Percentiles rank a stretch among this genome's conserved stretches.
Evolutionary conservation across 2,113 vertebrate species (phyloP).

Genomic region (Pygathrix nemaeus): DNA sequence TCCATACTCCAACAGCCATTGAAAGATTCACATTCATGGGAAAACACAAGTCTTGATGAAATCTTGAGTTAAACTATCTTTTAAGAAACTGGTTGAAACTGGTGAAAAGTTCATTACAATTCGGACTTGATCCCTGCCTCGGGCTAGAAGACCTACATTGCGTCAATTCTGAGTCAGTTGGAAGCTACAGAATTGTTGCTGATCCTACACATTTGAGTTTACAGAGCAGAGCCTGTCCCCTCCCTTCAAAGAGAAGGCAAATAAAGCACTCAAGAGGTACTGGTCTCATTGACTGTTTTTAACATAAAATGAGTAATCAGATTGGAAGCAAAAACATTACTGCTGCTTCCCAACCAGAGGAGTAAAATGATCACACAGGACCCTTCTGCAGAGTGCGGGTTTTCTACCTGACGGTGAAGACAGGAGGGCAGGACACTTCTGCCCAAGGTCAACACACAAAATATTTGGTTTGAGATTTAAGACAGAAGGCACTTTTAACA

Average conservation of each 20-base stretch:
- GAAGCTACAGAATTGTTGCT: constrained; percentile 27
- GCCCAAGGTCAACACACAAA: constrained; percentile 83
- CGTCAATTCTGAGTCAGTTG: constrained; percentile 42
- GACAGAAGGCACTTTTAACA: constrained; percentile 90
- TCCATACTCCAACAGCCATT: constrained; percentile 41
- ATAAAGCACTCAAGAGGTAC: constrained; percentile 34
- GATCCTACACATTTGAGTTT: constrained; percentile 59
- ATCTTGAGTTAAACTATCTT: constrained; percentile 28
- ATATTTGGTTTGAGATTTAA: constrained; percentile 87
- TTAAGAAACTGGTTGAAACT: constrained; percentile 50
- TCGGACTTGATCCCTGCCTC: constrained; percentile 30
- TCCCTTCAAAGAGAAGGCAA: constrained; percentile 62
- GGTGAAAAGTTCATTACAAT: constrained; percentile 44
- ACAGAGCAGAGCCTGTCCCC: constrained; percentile 47
- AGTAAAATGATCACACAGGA: constrained; percentile 64
- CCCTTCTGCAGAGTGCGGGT: constrained; percentile 59
- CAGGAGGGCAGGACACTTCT: constrained; percentile 84
- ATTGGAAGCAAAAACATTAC: constrained; percentile 67
- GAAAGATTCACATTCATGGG: constrained; percentile 79
- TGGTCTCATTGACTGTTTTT: neutral
- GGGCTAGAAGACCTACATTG: constrained; percentile 75
- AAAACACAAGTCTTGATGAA: constrained; percentile 51
- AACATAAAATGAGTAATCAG: neutral
- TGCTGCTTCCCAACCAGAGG: constrained; percentile 78
- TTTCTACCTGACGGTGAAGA: constrained; percentile 62